Base-by-base conservation (phyloP, 2,888 invertebrate species). In the Troglohyphantes excavatus region DNA sequence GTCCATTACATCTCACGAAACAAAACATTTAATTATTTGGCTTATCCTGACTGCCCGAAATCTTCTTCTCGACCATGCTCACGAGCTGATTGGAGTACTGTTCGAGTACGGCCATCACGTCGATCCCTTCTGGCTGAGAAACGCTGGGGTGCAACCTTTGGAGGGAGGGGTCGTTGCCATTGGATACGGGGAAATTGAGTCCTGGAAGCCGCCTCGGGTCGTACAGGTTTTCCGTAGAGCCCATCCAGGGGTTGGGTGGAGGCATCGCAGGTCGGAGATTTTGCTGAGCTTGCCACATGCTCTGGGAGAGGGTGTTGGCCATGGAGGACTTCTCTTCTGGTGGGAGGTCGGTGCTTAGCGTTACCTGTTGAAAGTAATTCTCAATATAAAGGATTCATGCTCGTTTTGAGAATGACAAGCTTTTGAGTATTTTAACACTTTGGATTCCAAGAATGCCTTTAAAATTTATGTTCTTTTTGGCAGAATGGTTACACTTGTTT, bases 41-140 rank as follows among this genome's bases (percentile, higher is more conserved):
- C 89, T 90, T 90, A 89, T 90, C 81, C 68, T 86, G 90, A 81
- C 90, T 81, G 73, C 53, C 81, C 21, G 81, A 91, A 93, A 95
- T 95, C 92, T 95, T 94, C 92, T 95, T 95, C 92, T 95, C 95
- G 93, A 95, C 95, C 94, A 95, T 94, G 82, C 94, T 95, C 81
- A 95, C 93, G 65, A 95, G 93, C 92, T 95, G 94, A 91, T 95
- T 95, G 13, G 95, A 95, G 92, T 95, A 95, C 92, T 95, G 95
- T 92, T 95, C 95, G 94, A 95, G 95, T 93, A 95, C 46, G 21
- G 90, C 86, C 85, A 91, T 91, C 3, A 91, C 75, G 26, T 91
- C 82, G 7, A 89, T 72, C 29, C 90, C 82, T 27, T 91, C 91
- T 6, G 90, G 91, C 3, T 91, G 91, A 19, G 85, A 78, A 27